These are phyloP conservation scores for Pachydiplax longipennis DNA, from an alignment of 2,888 invertebrate species.

Conservation along the genomic window DNA sequence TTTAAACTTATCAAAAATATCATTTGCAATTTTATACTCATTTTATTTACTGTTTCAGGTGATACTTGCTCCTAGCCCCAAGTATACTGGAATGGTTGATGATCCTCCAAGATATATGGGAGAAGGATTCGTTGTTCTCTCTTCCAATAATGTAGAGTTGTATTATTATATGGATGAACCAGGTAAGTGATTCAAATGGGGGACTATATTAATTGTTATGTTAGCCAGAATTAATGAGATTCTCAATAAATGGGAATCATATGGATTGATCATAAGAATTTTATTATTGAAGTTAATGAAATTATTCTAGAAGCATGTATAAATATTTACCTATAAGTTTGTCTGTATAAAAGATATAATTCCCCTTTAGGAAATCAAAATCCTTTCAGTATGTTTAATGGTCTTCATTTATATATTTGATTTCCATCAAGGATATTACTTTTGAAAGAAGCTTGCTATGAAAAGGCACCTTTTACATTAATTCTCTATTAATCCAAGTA, in stretches of 20 bases:
- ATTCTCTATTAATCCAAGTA: neutral
- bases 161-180: conserved; percentile 98
- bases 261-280: too few species aligned
- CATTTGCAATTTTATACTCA: neutral
- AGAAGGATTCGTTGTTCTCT: conserved; percentile 96
- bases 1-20: neutral
- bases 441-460: neutral
- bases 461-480: neutral
- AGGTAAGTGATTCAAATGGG: conserved; percentile 62
- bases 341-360: too few species aligned
- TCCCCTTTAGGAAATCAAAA: too few species aligned
- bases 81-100: conserved; percentile 91
- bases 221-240: too few species aligned
- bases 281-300: too few species aligned
- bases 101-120: conserved; percentile 98
- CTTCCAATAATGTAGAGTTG: conserved; percentile 91
- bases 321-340: too few species aligned
- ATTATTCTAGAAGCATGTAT: too few species aligned
- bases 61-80: conserved; percentile 94
- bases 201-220: too few species aligned
- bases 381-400: too few species aligned
- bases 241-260: too few species aligned
- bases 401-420: too few species aligned
- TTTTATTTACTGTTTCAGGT: conserved; percentile 62
- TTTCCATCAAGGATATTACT: too few species aligned